phyloP scores from a whole-genome alignment of 1,140 invertebrate species.

The Lordiphosa clarofinis region DNA sequence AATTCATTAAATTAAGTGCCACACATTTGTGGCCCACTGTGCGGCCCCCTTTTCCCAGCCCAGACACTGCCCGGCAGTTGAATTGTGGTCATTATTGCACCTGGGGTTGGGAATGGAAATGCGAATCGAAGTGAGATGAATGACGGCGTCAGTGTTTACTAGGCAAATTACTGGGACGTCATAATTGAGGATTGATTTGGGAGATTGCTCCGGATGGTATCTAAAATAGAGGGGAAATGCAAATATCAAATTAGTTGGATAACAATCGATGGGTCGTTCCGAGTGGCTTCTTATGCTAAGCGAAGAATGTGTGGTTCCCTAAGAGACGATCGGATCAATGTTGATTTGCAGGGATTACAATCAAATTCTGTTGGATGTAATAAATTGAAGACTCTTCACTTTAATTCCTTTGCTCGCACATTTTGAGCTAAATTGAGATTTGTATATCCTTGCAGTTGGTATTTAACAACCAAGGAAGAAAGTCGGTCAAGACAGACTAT shows the following conservation, averaged over 20 bases:
- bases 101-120: conserved; percentile 11
- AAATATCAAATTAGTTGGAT: not conserved
- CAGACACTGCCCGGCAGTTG: conserved; percentile 3
- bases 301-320: no score
- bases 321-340: no score
- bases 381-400: no score
- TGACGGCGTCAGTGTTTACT: conserved; percentile 41
- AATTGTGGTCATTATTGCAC: conserved; percentile 53
- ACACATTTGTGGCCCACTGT: conserved; percentile 73
- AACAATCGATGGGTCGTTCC: no score
- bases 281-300: no score
- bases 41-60: conserved; percentile 33
- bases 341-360: no score
- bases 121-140: conserved; percentile 19
- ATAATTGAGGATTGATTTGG: conserved; percentile 13
- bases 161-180: conserved; percentile 43
- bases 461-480: no score
- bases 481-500: no score
- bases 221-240: not conserved
- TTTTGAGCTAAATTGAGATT: no score
- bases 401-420: no score
- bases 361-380: no score
- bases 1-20: conserved; percentile 77
- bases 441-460: no score
- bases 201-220: not conserved